Base-by-base conservation (phyloP, 2,113 vertebrate species). In the Oreotragus oreotragus region DNA sequence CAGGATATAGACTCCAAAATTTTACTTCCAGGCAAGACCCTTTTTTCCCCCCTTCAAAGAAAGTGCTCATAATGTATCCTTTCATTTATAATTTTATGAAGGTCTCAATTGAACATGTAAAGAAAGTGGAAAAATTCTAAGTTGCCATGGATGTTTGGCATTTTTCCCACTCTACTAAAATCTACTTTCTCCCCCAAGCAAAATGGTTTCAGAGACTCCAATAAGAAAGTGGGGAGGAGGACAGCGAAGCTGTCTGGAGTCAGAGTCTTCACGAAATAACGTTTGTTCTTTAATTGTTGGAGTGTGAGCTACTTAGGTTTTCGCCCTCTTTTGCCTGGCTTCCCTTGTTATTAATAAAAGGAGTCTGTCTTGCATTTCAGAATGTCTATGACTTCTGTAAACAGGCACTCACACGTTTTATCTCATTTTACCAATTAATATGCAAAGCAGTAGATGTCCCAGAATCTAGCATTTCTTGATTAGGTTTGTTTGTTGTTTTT, bases 31-130 rank as follows among this genome's bases (percentile, higher is more conserved):
- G 98, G 98, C 97, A 98, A 98, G 98, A 94, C 79, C 97, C 57
- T 23, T 21, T 10, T 57, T 47, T 33, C 66, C n/a, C 86, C 53
- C 12, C 62, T 98, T 98, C 97, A 98, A 94, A 96, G 91, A 98
- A 98, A 98, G 98, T 98, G 90, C 96, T 98, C 97, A 99, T 98
- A 98, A 98, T 98, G 97, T 98, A 81, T 57, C 97, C 98, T 99
- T 99, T 98, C 98, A 98, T 98, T 99, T 98, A 87, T 94, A 95
- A 98, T 99, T 98, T 99, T 98, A 98, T 98, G 98, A 98, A 98
- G 94, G 98, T 98, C 99, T 99, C 98, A 97, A 98, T 97, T 98
- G 97, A 98, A 97, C 98, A 98, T 98, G 98, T 98, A 98, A 98
- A 98, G 98, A 98, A 98, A 98, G 98, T 98, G 98, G 99, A 98